Evolutionary conservation across 2,797 vertebrate genomes (phyloP), one percentile per base, ranked within the genome.

Genomic region (Jordanella pulchra): DNA sequence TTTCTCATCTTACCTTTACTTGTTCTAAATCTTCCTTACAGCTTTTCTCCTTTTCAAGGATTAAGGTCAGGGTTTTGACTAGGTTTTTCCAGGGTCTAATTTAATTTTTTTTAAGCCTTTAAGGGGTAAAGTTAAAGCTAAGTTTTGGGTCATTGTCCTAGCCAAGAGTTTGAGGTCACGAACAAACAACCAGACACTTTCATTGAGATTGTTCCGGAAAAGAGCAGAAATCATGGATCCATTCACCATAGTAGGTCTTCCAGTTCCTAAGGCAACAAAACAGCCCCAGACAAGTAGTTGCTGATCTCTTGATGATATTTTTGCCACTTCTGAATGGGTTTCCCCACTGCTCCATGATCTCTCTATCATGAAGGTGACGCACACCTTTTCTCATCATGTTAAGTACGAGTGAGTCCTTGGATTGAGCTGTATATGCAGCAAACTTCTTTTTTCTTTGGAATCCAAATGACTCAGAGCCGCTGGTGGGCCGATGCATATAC

Each of bases 381-480:
- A 64, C 7, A 11, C 17, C 28, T 32, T 32, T 30, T 35, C 30
- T 60, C 56, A 35, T 7, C 2, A 9, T 1, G 18, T 5, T 61
- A 14, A 5, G 32, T n/a, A n/a, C 14, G 21, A 61, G 7, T 4
- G 2, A 13, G 39, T 14, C 35, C 14, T 79, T 72, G 47, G 63
- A 73, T 65, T 45, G 76, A 80, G 63, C 27, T 39, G 51, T 82
- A 61, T 27, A 67, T 21, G 47, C 73, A 44, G 61, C 51, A 69
- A 35, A 73, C 47, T 25, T 76, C 48, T 45, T 50, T 45, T 50
- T 32, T 25, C 73, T 55, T 65, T 70, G 82, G 73, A 60, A 69
- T 86, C 17, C 61, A 81, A 79, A 67, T 71, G 69, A 75, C 28
- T 83, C 55, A 1, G 66, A 78, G 79, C 86, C 44, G 77, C 86